Conservation (phyloP, 2,113 vertebrate species). For the Zeus faber region DNA sequence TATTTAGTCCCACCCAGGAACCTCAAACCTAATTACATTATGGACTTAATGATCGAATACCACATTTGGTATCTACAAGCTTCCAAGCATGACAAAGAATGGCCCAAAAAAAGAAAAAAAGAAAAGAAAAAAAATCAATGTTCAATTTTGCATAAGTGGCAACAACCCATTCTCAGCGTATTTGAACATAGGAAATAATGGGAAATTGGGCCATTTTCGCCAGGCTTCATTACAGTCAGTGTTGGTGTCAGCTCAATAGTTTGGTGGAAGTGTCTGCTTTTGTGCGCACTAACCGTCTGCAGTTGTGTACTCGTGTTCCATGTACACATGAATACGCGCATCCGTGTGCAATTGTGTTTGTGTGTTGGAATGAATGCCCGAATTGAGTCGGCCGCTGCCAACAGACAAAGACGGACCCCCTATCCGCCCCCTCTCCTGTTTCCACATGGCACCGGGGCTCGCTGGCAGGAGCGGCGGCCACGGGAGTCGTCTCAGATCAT, state of each 20-base stretch:
- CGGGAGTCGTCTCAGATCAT: slow-evolving; percentile 70
- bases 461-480: slow-evolving; percentile 62
- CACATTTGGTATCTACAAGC: slow-evolving; percentile 48
- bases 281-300: slow-evolving; percentile 24
- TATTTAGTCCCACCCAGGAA: too few species aligned
- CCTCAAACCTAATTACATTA: too few species aligned
- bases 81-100: slow-evolving; percentile 39
- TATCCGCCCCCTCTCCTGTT: slow-evolving; percentile 19
- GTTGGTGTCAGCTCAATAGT: slow-evolving; percentile 17
- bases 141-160: slow-evolving; percentile 45
- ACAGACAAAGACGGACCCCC: slow-evolving; percentile 58
- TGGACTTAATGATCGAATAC: too few species aligned
- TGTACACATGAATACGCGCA: slow-evolving; percentile 2
- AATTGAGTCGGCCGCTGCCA: slow-evolving; percentile 53
- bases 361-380: slow-evolving; percentile 58
- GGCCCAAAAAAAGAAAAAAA: slow-evolving; percentile 7
- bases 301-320: slow-evolving; percentile 1
- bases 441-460: slow-evolving; percentile 63
- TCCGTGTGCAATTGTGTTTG: slow-evolving; percentile 14
- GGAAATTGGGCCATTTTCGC: slow-evolving; percentile 44
- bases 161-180: slow-evolving; percentile 43
- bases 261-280: slow-evolving; percentile 12
- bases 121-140: slow-evolving; percentile 49
- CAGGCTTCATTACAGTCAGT: slow-evolving; percentile 60
- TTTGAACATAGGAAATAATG: slow-evolving; percentile 51